phyloP scores from a whole-genome alignment of 2,113 vertebrate genomes.

The Nerophis ophidion region DNA sequence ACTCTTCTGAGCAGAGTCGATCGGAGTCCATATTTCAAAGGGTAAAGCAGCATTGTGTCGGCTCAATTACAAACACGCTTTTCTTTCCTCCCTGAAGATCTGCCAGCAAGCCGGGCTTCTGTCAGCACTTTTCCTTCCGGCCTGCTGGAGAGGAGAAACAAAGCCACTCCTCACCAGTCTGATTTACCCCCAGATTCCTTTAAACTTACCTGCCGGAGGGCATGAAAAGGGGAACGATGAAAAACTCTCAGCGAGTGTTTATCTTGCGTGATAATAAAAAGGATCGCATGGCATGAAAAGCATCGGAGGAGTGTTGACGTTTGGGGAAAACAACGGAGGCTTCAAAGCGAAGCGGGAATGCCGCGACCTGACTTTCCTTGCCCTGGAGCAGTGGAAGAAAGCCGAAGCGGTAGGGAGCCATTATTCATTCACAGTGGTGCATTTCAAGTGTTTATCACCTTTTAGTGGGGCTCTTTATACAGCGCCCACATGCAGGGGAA shows the following conservation, averaged over 20 bases:
- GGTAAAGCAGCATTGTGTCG: constrained; percentile 18
- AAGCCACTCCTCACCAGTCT: constrained; percentile 38
- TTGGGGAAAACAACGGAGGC: constrained; percentile 34
- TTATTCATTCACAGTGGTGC: constrained; percentile 35
- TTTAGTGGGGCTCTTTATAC: constrained; percentile 4
- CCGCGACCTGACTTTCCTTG: constrained; percentile 17
- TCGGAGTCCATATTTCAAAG: constrained; percentile 46
- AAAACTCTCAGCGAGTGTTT: constrained; percentile 44
- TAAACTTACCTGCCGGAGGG: constrained; percentile 20
- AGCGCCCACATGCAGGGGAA: constrained; percentile 12
- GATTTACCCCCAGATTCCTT: constrained; percentile 46
- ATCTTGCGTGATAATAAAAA: constrained; percentile 41
- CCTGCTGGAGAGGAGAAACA: constrained; percentile 38
- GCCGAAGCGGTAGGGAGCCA: constrained; percentile 25
- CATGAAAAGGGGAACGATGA: neutral
- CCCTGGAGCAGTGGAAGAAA: constrained; percentile 35
- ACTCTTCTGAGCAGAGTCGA: constrained; percentile 45
- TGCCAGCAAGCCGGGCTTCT: constrained; percentile 34
- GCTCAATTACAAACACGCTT: constrained; percentile 51
- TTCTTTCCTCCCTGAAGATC: constrained; percentile 42
- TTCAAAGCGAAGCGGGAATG: constrained; percentile 38
- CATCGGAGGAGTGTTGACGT: constrained; percentile 34
- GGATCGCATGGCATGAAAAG: constrained; percentile 38
- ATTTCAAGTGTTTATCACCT: constrained; percentile 30
- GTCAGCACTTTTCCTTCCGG: constrained; percentile 55